Conservation (phyloP, 2,113 vertebrate genomes). For the Seriola quinqueradiata region DNA sequence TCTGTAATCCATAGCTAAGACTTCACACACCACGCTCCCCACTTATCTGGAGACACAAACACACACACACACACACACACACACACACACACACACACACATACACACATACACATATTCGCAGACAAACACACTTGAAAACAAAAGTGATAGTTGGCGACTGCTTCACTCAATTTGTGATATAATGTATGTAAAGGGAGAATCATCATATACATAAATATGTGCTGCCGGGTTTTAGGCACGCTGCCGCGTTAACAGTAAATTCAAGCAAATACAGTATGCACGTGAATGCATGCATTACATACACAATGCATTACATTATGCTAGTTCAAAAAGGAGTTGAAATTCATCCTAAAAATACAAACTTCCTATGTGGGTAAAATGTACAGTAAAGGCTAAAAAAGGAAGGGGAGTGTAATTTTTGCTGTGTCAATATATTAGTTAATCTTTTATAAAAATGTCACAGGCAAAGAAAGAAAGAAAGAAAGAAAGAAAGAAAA, state of each 20-base stretch:
- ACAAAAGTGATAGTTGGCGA: conserved; percentile 36
- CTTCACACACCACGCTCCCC: conserved; percentile 74
- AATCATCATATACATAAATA: background rate
- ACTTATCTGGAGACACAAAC: conserved; percentile 53
- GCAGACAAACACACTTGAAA: conserved; percentile 38
- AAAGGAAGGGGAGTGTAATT: background rate
- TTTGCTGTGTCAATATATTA: background rate
- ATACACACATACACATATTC: background rate
- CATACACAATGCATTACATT: background rate
- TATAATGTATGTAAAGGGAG: background rate
- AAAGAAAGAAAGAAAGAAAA: background rate
- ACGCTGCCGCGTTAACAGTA: background rate
- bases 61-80: conserved; percentile 1
- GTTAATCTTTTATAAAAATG: background rate
- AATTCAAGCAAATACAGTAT: background rate
- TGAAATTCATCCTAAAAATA: background rate
- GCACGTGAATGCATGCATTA: conserved; percentile 1
- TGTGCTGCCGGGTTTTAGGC: background rate
- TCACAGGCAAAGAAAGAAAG: background rate
- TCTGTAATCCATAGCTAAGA: conserved; percentile 87
- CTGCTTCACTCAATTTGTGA: conserved; percentile 12
- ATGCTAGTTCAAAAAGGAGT: background rate
- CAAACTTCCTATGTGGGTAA: background rate
- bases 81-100: conserved; percentile 6
- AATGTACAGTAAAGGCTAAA: background rate